Conservation (phyloP, 2,113 vertebrate genomes). For the Maccullochella peelii region DNA sequence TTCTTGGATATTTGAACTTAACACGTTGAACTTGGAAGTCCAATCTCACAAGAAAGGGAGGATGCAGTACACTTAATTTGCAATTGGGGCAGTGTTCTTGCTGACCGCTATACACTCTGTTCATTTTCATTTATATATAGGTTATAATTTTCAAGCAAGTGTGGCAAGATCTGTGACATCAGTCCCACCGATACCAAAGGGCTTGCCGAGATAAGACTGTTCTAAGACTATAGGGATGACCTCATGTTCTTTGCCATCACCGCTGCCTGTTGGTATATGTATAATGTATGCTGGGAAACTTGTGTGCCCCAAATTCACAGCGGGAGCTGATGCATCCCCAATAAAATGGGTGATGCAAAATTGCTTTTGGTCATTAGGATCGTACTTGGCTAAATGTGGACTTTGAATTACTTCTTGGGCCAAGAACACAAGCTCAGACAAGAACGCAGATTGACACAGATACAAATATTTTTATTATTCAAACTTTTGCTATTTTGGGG, state of each 20-base stretch:
- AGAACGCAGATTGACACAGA: background rate
- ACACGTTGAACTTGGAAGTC: background rate
- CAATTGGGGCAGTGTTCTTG: background rate
- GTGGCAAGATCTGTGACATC: too few relatives aligned
- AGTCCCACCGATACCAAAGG: too few relatives aligned
- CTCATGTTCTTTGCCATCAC: background rate
- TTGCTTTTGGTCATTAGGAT: background rate
- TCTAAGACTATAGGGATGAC: too few relatives aligned
- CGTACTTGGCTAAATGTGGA: background rate
- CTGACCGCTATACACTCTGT: background rate
- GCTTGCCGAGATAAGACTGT: too few relatives aligned
- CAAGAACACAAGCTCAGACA: background rate
- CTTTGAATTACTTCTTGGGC: background rate
- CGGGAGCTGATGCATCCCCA: too few relatives aligned
- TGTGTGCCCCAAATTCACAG: background rate
- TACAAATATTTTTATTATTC: too few relatives aligned
- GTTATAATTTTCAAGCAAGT: too few relatives aligned
- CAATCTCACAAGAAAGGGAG: background rate
- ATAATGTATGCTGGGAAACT: background rate
- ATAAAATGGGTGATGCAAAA: background rate
- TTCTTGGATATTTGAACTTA: background rate
- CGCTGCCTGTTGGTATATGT: too few relatives aligned
- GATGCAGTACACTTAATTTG: background rate
- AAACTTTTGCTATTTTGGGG: background rate
- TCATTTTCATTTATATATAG: too few relatives aligned